A percentile compares a stretch with the other conserved stretches of the same genome.
These are phyloP conservation scores for Papio anubis DNA, from an alignment of 2,113 vertebrate species.

Conservation along the genomic window DNA sequence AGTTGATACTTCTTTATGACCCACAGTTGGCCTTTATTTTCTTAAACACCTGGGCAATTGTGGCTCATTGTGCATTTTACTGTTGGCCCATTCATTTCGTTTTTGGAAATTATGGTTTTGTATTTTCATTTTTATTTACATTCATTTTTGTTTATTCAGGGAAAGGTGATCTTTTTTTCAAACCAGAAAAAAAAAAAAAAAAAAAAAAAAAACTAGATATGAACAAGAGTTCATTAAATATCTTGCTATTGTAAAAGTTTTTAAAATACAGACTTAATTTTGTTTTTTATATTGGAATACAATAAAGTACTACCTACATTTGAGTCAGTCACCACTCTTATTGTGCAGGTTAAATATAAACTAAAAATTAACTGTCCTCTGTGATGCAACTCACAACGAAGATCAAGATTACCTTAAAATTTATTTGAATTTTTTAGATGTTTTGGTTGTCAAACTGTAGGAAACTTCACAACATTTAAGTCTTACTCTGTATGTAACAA, in stretches of 20 bases:
- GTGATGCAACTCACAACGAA: conserved; percentile 69
- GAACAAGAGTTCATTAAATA: conserved; percentile 77
- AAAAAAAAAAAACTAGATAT: conserved; percentile 73
- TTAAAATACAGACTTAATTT: conserved; percentile 73
- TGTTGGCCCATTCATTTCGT: conserved; percentile 85
- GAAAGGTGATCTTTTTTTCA: conserved; percentile 86
- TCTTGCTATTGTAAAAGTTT: conserved; percentile 73
- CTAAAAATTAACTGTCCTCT: conserved; percentile 61
- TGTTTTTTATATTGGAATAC: conserved; percentile 77
- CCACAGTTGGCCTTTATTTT: conserved; percentile 74
- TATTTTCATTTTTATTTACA: conserved; percentile 82
- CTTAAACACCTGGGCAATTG: conserved; percentile 73
- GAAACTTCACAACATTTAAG: conserved; percentile 69
- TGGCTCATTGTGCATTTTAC: conserved; percentile 86
- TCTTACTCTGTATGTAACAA: conserved; percentile 74
- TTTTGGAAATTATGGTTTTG: conserved; percentile 81
- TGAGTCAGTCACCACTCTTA: conserved; percentile 72
- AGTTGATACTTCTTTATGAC: conserved; percentile 70
- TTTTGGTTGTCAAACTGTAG: conserved; percentile 61
- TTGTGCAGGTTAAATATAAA: conserved; percentile 66
- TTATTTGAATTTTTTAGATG: conserved; percentile 70
- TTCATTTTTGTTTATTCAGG: conserved; percentile 84
- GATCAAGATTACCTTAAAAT: conserved; percentile 72
- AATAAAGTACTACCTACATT: conserved; percentile 69
- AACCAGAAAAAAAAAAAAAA: conserved; percentile 71